phyloP scores from a whole-genome alignment of 2,888 invertebrate genomes.

The Xestobium rufovillosum region DNA sequence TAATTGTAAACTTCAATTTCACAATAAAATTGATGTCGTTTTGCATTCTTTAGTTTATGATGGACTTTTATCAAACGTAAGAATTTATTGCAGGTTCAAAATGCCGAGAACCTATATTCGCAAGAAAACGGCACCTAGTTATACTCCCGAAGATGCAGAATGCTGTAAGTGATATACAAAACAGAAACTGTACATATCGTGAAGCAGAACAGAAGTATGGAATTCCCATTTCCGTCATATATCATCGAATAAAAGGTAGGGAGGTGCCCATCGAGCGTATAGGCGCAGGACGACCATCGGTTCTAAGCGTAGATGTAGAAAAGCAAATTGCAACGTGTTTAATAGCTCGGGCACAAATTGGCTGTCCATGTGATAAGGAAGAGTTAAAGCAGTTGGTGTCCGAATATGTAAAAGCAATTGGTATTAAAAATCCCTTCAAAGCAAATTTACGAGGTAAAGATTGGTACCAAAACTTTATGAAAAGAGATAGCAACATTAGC shows the following conservation, averaged over 20 bases:
- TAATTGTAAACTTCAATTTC: too few species aligned
- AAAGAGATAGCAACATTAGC: slow-evolving; percentile 14
- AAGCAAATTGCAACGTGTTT: slow-evolving; percentile 14
- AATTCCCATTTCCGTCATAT: too few species aligned
- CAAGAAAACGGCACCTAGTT: slow-evolving; percentile 5
- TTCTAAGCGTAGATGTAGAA: slow-evolving; percentile 9
- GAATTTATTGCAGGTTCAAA: too few species aligned
- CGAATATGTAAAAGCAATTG: slow-evolving; percentile 4
- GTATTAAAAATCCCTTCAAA: slow-evolving; percentile 16
- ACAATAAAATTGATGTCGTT: too few species aligned
- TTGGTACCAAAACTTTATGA: slow-evolving; percentile 15
- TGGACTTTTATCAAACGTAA: too few species aligned
- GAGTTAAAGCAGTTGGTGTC: slow-evolving; percentile 14
- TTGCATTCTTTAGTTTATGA: too few species aligned
- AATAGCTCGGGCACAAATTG: slow-evolving; percentile 16
- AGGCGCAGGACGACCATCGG: slow-evolving; percentile 10
- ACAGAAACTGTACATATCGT: too few species aligned
- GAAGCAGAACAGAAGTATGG: too few species aligned
- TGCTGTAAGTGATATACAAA: too few species aligned
- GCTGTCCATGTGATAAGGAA: slow-evolving; percentile 21
- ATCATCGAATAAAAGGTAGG: slow-evolving; percentile 12
- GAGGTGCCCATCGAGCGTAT: slow-evolving; percentile 9
- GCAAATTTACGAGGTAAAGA: slow-evolving; percentile 21
- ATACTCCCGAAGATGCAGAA: slow-evolving; percentile 15
- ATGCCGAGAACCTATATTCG: background rate